Evolutionary conservation across 2,888 invertebrate genomes (phyloP).

Genomic region (Andrena trimmerana): DNA sequence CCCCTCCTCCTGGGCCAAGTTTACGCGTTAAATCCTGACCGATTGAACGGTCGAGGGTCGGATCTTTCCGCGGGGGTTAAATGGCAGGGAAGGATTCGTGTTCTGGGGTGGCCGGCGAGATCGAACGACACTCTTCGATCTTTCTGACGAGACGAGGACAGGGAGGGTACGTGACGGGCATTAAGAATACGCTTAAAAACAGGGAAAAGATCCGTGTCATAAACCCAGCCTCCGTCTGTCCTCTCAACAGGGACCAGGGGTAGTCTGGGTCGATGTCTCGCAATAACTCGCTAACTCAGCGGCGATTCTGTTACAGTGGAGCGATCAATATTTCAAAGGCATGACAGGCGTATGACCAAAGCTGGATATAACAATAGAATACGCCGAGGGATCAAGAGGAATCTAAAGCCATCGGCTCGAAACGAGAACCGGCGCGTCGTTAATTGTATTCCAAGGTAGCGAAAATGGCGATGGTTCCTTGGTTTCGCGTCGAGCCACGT

Average conservation of each 20-base stretch:
- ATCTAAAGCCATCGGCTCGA: neutral
- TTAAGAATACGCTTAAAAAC: neutral
- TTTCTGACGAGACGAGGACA: neutral
- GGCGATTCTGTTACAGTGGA: neutral
- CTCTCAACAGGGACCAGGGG: neutral
- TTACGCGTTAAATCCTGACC: constrained; percentile 60
- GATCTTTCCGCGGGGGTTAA: constrained; percentile 31
- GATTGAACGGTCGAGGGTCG: constrained; percentile 41
- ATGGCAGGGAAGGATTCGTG: constrained; percentile 22
- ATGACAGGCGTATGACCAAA: neutral
- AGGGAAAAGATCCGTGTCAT: neutral
- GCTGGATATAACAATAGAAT: neutral
- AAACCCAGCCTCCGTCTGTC: neutral
- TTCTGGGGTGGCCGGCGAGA: constrained; percentile 2
- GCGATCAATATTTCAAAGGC: neutral
- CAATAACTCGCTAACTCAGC: neutral
- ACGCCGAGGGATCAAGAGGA: neutral
- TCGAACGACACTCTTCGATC: constrained; percentile 11
- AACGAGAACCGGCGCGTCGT: constrained; percentile 51
- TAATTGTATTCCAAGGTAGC: constrained; percentile 58
- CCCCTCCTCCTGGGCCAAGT: constrained; percentile 40
- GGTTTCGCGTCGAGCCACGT: constrained; percentile 1
- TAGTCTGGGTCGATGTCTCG: neutral
- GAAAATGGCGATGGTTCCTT: constrained; percentile 50
- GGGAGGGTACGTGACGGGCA: no score